Evolutionary conservation across 1,140 invertebrate species (phyloP).

Genomic region (Neomicropteryx cornuta): DNA sequence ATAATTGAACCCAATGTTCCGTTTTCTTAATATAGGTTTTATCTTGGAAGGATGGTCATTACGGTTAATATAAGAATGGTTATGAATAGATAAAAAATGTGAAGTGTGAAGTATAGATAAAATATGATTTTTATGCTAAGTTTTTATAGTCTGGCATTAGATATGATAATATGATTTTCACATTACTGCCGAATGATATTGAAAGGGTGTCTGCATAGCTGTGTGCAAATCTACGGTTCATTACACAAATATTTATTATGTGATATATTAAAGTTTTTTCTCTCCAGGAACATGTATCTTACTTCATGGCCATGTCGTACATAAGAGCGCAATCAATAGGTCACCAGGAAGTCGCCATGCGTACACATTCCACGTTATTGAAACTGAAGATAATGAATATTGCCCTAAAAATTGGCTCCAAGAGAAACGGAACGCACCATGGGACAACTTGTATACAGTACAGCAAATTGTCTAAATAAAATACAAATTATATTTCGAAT

Average conservation of each 20-base stretch:
- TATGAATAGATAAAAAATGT: too few relatives aligned
- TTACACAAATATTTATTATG: not conserved
- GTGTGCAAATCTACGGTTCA: not conserved
- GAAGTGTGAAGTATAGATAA: too few relatives aligned
- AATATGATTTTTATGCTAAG: too few relatives aligned
- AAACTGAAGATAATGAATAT: slow-evolving; percentile 64
- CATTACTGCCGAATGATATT: too few relatives aligned
- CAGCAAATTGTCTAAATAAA: slow-evolving; percentile 19
- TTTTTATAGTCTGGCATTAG: too few relatives aligned
- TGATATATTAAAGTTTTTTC: slow-evolving; percentile 8
- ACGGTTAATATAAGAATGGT: too few relatives aligned
- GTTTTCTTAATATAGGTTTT: too few relatives aligned
- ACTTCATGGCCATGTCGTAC: slow-evolving; percentile 88
- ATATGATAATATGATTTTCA: too few relatives aligned
- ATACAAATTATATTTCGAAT: too few relatives aligned
- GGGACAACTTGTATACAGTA: slow-evolving; percentile 28
- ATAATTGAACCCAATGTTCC: too few relatives aligned
- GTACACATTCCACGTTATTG: slow-evolving; percentile 93
- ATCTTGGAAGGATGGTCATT: too few relatives aligned
- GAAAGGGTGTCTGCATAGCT: too few relatives aligned
- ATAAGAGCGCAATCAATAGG: slow-evolving; percentile 80
- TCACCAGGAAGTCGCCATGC: slow-evolving; percentile 78
- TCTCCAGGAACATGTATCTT: slow-evolving; percentile 72
- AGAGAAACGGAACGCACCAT: slow-evolving; percentile 31
- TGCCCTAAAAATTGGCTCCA: slow-evolving; percentile 82